Evolutionary conservation across 2,113 vertebrate species (phyloP), one percentile per base, ranked within the genome.

Genomic region (Microtus montanus): DNA sequence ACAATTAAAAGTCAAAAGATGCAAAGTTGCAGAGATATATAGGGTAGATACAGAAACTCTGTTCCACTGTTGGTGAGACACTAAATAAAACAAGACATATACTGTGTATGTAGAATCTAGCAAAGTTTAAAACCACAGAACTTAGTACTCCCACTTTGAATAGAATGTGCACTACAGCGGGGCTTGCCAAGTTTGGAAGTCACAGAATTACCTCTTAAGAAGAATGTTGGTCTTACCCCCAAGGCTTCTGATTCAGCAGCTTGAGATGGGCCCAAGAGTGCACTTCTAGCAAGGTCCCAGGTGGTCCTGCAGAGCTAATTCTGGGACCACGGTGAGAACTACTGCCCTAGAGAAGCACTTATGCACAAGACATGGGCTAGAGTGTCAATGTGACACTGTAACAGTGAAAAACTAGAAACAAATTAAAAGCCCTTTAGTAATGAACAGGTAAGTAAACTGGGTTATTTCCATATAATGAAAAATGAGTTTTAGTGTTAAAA

Each of bases 401-500:
- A 92, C 7, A 88, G 38, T 44, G 61, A 94, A 96, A 92, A 70
- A 58, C 71, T 61, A 75, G 78, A 92, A 94, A 66, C 33, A 87
- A 87, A 92, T 30, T 49, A 47, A 91, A 91, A 89, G 58, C 91
- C 41, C 38, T 92, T 86, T 70, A 78, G 33, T 44, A 89, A 68
- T 73, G 14, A 95, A 96, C 0, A 61, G 73, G n/a, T n/a, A 85
- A 91, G 20, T 89, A 97, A 94, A 85, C 13, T 77, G 78, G 19
- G 80, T 90, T 88, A 95, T 75, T 77, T 95, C 33, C 47, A 88
- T 52, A 83, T 82, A 73, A 87, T 83, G 79, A 30, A 92, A 96
- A 95, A 80, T 82, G 87, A 17, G 35, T 73, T 93, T 94, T 71
- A 84, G 22, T 15, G 95, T 94, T 95, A 71, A 92, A 97, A 95